These are phyloP conservation scores for Malurus elegans DNA, from an alignment of 2,113 vertebrate species.

Conservation along the genomic window DNA sequence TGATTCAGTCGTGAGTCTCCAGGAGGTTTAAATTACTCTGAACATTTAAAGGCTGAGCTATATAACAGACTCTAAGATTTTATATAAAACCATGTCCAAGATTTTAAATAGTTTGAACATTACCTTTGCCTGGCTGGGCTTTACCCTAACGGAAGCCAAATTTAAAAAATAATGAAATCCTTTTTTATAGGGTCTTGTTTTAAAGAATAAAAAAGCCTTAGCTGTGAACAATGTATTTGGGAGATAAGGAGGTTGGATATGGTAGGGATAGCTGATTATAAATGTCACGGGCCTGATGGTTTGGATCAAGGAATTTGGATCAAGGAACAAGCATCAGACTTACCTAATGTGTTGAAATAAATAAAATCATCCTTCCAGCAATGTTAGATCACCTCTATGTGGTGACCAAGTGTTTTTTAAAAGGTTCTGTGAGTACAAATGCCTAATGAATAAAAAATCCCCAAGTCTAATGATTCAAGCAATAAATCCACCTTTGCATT, in stretches of 20 bases:
- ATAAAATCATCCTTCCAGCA: not conserved
- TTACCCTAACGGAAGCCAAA: not conserved
- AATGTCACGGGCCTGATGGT: not conserved
- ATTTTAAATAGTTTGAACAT: not conserved
- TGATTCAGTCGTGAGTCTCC: not conserved
- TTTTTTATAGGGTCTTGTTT: not conserved
- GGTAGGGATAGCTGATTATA: not conserved
- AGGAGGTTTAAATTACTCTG: not conserved
- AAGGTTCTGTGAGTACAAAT: not conserved
- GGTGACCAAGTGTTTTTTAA: not conserved
- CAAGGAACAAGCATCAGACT: not conserved
- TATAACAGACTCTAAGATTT: not conserved
- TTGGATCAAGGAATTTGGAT: not conserved
- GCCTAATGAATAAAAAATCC: not conserved
- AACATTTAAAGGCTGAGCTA: not conserved
- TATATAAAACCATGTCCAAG: not conserved
- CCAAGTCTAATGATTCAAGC: not conserved
- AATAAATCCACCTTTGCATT: constrained; percentile 10
- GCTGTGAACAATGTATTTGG: not conserved
- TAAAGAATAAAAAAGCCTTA: not conserved
- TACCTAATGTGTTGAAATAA: not conserved
- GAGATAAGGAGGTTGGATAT: not conserved
- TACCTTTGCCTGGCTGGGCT: not conserved
- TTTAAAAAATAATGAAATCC: not conserved
- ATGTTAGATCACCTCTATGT: not conserved